Evolutionary conservation across 2,113 vertebrate species (phyloP).

Genomic region (Panthera uncia): DNA sequence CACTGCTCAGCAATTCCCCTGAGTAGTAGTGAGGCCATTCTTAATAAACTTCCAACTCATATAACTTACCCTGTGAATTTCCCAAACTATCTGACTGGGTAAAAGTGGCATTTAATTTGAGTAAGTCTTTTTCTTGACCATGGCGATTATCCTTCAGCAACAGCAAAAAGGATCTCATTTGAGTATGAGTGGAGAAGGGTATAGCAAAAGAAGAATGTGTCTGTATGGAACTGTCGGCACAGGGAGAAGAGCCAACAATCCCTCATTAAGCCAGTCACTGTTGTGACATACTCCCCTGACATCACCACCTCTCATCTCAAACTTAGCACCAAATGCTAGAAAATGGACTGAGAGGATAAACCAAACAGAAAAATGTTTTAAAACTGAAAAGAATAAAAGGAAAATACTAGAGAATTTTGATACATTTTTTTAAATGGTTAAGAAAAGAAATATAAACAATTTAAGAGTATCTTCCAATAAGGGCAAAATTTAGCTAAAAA

Average conservation of each 20-base stretch:
- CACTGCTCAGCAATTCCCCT: conserved; percentile 1
- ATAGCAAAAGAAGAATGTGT: neutral
- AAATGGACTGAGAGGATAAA: neutral
- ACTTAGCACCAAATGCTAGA: conserved; percentile 20
- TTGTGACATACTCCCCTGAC: neutral
- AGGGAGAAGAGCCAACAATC: neutral
- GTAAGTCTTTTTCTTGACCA: neutral
- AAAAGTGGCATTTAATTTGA: conserved; percentile 38
- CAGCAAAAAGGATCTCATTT: neutral
- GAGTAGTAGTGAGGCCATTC: neutral
- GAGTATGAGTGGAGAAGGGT: neutral
- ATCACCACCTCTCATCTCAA: neutral
- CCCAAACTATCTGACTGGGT: neutral
- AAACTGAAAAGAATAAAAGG: neutral
- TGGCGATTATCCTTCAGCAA: neutral
- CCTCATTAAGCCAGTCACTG: neutral
- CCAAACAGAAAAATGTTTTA: neutral
- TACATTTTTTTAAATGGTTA: conserved; percentile 29
- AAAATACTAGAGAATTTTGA: neutral
- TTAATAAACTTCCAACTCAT: conserved; percentile 33
- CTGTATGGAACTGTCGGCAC: neutral
- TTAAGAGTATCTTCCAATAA: conserved; percentile 13
- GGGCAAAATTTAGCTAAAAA: conserved; percentile 30
- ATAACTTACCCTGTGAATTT: conserved; percentile 2
- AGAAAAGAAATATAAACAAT: conserved; percentile 12